A percentile compares a stretch with the other conserved stretches of the same genome.
Evolutionary conservation across 1,140 invertebrate species (phyloP).

Genomic region (Zaprionus ghesquierei): DNA sequence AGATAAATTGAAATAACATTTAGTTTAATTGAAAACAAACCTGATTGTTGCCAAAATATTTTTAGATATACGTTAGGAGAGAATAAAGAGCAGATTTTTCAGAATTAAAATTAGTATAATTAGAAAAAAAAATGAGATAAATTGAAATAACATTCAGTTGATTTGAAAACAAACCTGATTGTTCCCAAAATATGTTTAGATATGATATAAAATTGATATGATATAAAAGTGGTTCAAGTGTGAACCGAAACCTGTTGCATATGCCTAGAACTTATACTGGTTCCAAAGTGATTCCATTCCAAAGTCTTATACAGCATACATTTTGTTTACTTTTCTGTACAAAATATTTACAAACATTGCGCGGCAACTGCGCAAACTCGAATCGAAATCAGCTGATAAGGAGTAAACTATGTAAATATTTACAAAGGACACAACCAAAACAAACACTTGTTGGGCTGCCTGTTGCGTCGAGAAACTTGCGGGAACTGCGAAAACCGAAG

Average conservation of each 20-base stretch:
- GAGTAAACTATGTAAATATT: constrained; percentile 55
- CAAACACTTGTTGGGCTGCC: constrained; percentile 65
- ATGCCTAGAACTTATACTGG: neutral
- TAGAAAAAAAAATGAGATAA: too few relatives aligned
- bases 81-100: too few relatives aligned
- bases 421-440: constrained; percentile 57
- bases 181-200: too few relatives aligned
- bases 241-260: neutral
- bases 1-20: too few relatives aligned
- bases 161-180: too few relatives aligned
- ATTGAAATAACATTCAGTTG: too few relatives aligned
- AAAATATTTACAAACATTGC: constrained; percentile 56
- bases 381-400: constrained; percentile 23
- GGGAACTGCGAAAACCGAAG: constrained; percentile 42
- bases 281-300: neutral
- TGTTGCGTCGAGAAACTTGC: constrained; percentile 20
- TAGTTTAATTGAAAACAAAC: too few relatives aligned
- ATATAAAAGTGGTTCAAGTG: too few relatives aligned
- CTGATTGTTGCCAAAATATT: too few relatives aligned
- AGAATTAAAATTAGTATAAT: too few relatives aligned
- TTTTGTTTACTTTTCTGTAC: constrained; percentile 17
- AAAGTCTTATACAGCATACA: neutral
- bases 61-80: too few relatives aligned
- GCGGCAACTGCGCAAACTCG: constrained; percentile 64
- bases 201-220: too few relatives aligned